Evolutionary conservation across 1,140 invertebrate genomes (phyloP).

Genomic region (Musca vetustissima): DNA sequence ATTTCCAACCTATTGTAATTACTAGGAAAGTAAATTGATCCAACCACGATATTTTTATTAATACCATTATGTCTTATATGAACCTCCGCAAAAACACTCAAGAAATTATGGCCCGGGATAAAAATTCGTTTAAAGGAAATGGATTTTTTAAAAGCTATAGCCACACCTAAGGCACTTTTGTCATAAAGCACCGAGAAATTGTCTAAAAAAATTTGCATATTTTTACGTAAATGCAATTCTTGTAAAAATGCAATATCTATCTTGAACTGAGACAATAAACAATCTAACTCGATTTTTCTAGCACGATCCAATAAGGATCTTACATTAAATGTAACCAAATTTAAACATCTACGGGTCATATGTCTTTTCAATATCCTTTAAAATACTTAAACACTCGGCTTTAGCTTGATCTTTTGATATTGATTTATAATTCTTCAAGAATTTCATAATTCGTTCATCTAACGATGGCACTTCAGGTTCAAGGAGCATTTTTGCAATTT

Average conservation of each 20-base stretch:
- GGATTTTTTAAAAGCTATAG: background rate
- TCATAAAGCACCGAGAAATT: background rate
- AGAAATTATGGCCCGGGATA: background rate
- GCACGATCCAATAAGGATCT: background rate
- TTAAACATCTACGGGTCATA: background rate
- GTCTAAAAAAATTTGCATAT: background rate
- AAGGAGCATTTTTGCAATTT: no score
- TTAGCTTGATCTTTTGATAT: background rate
- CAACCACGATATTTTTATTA: no score
- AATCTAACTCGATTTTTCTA: background rate
- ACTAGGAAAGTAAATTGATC: no score
- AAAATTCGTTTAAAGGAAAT: background rate
- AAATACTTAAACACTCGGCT: background rate
- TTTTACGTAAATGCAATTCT: background rate
- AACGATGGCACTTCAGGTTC: no score
- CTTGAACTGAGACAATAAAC: no score
- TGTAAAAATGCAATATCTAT: background rate
- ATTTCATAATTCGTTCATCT: no score
- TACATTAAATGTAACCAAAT: background rate
- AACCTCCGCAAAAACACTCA: background rate
- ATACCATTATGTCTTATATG: no score
- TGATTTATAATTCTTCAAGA: no score
- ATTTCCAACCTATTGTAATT: background rate
- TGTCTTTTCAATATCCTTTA: constrained; percentile 16
- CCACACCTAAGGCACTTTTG: background rate